Base-by-base conservation (phyloP, 1,140 invertebrate genomes). In the Papilio polyxenes region DNA sequence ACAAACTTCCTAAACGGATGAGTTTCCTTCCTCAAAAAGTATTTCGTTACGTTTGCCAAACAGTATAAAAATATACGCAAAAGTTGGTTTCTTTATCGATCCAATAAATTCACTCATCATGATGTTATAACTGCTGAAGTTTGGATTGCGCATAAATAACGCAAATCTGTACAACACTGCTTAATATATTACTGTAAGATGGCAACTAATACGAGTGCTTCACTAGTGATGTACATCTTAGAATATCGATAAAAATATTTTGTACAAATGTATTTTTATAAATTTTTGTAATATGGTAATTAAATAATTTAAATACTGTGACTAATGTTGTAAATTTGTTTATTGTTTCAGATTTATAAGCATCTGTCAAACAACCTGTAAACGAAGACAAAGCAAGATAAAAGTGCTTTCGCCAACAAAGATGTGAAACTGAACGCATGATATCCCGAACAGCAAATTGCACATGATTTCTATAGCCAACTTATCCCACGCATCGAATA, bases 391-490 rank as follows among this genome's bases (percentile, higher is more conserved):
- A 72, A 23, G 48, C 20, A 80, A 65, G 20, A 80, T n/a, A 62
- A 9, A 65, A 10, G 78, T 40, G 78, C 40, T 48, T 79, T 82
- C 82, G n/a, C 76, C 76, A 77, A 80, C 72, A 82, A 89, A 87
- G 87, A 93, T 93, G 92, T 92, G 87, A 93, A 90, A 84, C 79
- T 88, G 84, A 87, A 56, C 80, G 80, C 81, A 85, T 82, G 83
- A 78, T 75, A 65, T 80, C 84, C 84, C 75, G 83, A 44, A 87
- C 80, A 83, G 82, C 84, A 82, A 81, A 83, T 85, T 87, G 86
- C 92, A 93, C 92, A 93, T 93, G 92, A 92, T 93, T 93, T 93
- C 92, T 84, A 91, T 91, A 87, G 87, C 86, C 79, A 92, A 93
- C 85, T 89, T 89, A 85, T 90, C 92, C 77, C 89, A 93, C 83